These are phyloP conservation scores for Periophthalmodon schlosseri DNA, from an alignment of 2,113 vertebrate species.

Conservation along the genomic window DNA sequence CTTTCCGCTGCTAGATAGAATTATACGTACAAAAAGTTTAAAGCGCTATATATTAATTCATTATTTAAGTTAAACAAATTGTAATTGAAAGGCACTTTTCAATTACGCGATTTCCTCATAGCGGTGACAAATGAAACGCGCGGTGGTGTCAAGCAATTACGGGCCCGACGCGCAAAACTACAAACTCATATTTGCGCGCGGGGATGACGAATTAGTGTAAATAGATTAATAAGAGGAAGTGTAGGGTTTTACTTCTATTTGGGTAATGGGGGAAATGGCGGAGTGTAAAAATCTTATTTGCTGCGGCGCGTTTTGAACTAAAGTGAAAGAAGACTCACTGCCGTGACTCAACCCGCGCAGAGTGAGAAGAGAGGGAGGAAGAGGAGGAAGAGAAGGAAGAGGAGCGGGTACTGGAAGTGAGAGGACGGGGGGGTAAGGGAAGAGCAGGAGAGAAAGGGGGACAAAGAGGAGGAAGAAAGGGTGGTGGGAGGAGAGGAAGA, in stretches of 20 bases:
- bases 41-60: slow-evolving; percentile 74
- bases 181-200: slow-evolving; percentile 72
- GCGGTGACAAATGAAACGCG: slow-evolving; percentile 70
- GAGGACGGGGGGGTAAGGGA: too few relatives aligned
- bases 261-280: slow-evolving; percentile 40
- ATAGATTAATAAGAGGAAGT: slow-evolving; percentile 63
- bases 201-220: slow-evolving; percentile 62
- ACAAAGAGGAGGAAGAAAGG: neutral
- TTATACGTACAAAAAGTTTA: slow-evolving; percentile 63
- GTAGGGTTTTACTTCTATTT: slow-evolving; percentile 57
- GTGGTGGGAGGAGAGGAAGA: too few relatives aligned
- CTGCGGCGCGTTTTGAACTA: slow-evolving; percentile 2
- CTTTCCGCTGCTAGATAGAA: slow-evolving; percentile 66
- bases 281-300: slow-evolving; percentile 37
- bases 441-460: neutral
- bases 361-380: neutral
- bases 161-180: slow-evolving; percentile 62
- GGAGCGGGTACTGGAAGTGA: neutral
- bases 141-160: slow-evolving; percentile 69
- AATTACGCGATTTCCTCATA: slow-evolving; percentile 68
- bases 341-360: slow-evolving; percentile 1
- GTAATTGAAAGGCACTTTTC: slow-evolving; percentile 81
- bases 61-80: slow-evolving; percentile 79
- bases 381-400: neutral
- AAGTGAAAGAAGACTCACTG: neutral